Percentiles rank a stretch among this genome's conserved stretches.
Conservation (phyloP, 2,888 invertebrate species). For the Polydrusus pterygomalis region DNA sequence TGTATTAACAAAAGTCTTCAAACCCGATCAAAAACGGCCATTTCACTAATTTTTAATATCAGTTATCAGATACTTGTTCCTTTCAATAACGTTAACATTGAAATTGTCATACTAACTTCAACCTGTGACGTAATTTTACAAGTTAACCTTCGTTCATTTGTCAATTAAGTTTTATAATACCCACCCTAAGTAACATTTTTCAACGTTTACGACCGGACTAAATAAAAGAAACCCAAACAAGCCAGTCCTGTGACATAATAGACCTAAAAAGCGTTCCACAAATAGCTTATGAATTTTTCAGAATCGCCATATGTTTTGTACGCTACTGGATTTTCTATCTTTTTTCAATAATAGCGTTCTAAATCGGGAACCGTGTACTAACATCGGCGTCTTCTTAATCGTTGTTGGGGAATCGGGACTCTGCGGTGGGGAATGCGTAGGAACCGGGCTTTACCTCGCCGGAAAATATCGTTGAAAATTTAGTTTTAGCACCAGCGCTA, state of each 20-base stretch:
- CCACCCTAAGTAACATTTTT: background rate
- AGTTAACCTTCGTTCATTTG: too few species aligned
- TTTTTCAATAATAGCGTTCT: constrained; percentile 45
- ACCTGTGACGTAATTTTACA: too few species aligned
- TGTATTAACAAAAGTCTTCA: too few species aligned
- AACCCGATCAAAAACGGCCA: too few species aligned
- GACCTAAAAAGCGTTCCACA: constrained; percentile 61
- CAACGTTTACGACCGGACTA: constrained; percentile 31
- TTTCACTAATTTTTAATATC: too few species aligned
- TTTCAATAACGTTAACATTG: too few species aligned
- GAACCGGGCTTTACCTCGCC: constrained; percentile 61
- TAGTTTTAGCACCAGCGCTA: constrained; percentile 44
- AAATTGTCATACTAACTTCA: too few species aligned
- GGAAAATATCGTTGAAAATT: constrained; percentile 57
- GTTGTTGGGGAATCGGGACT: constrained; percentile 29
- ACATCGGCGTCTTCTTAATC: constrained; percentile 38
- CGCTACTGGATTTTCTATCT: constrained; percentile 34
- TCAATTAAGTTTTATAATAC: too few species aligned
- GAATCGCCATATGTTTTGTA: constrained; percentile 42
- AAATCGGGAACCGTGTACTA: constrained; percentile 40
- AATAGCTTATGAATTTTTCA: constrained; percentile 59
- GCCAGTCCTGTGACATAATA: constrained; percentile 62
- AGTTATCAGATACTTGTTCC: too few species aligned
- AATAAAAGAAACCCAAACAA: constrained; percentile 45
- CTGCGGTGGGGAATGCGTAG: constrained; percentile 61